Percentiles rank a stretch among this genome's conserved stretches.
phyloP scores from a whole-genome alignment of 2,797 vertebrate species.

The Karalla daura region DNA sequence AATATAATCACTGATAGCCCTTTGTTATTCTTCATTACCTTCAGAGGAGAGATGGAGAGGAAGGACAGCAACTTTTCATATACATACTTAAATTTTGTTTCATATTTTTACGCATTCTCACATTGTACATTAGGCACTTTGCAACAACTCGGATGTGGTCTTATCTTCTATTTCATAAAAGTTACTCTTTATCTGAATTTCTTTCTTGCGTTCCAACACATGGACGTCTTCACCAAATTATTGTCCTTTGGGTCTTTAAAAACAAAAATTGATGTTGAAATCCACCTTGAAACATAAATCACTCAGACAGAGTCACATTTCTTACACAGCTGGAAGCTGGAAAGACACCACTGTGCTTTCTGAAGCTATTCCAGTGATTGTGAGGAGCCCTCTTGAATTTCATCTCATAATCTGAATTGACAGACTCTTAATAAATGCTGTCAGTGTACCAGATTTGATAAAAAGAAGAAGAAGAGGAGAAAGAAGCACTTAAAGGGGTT shows the following conservation, averaged over 20 bases:
- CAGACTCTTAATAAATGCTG: background rate
- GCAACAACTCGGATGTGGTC: too few relatives aligned
- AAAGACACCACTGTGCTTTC: conserved; percentile 16
- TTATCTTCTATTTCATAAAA: too few relatives aligned
- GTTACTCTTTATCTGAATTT: background rate
- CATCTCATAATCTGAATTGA: background rate
- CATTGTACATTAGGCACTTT: too few relatives aligned
- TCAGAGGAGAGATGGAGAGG: background rate
- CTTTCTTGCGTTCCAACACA: background rate
- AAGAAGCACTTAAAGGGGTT: background rate
- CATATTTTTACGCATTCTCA: too few relatives aligned
- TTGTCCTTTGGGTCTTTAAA: conserved; percentile 11
- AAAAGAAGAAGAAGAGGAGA: background rate
- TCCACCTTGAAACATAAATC: conserved; percentile 37
- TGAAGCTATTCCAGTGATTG: conserved; percentile 21
- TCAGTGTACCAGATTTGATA: background rate
- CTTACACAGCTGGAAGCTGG: conserved; percentile 9
- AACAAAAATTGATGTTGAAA: conserved; percentile 20
- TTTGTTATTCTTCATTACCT: background rate
- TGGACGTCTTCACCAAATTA: conserved; percentile 13
- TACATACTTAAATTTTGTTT: too few relatives aligned
- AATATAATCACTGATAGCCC: background rate
- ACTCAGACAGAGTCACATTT: conserved; percentile 36
- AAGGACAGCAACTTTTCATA: background rate
- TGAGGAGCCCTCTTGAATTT: conserved; percentile 1